Percentiles rank a stretch among this genome's conserved stretches.
phyloP scores from a whole-genome alignment of 2,113 vertebrate species.

The zebrafish (Danio rerio) region DNA sequence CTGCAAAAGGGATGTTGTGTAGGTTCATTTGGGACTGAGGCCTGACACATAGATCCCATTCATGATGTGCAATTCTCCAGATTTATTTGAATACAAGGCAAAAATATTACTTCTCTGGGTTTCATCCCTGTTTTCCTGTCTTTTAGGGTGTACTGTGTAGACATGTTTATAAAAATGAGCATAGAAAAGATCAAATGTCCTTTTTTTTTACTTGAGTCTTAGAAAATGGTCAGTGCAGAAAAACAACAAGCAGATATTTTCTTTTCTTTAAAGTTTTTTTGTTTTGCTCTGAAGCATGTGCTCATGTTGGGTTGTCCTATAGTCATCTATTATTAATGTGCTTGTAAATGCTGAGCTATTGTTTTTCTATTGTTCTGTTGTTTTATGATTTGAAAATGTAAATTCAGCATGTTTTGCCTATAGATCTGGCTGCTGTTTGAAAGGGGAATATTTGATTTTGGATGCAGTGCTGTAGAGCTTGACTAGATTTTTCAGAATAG shows the following conservation, averaged over 20 bases:
- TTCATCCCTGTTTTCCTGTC: no score
- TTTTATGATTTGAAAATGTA: slow-evolving; percentile 19
- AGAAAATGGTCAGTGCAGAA: no score
- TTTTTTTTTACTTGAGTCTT: no score
- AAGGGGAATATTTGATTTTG: neutral
- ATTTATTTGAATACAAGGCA: neutral
- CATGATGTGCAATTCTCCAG: neutral
- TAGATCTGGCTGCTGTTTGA: slow-evolving; percentile 14
- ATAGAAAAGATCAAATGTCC: no score
- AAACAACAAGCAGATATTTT: neutral
- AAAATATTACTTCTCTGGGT: neutral
- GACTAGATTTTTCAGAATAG: neutral
- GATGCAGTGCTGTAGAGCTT: neutral
- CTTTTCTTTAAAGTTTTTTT: neutral
- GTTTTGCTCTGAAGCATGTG: neutral
- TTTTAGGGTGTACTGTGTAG: no score
- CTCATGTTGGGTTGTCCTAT: neutral
- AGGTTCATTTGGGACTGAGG: neutral
- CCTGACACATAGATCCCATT: neutral
- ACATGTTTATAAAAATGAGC: no score
- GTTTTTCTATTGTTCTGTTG: slow-evolving; percentile 18
- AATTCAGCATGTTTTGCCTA: slow-evolving; percentile 2
- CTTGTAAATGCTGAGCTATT: slow-evolving; percentile 25
- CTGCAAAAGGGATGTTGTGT: neutral
- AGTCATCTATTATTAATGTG: slow-evolving; percentile 31